phyloP scores from a whole-genome alignment of 2,888 invertebrate genomes.

The Didymodactylos carnosus region DNA sequence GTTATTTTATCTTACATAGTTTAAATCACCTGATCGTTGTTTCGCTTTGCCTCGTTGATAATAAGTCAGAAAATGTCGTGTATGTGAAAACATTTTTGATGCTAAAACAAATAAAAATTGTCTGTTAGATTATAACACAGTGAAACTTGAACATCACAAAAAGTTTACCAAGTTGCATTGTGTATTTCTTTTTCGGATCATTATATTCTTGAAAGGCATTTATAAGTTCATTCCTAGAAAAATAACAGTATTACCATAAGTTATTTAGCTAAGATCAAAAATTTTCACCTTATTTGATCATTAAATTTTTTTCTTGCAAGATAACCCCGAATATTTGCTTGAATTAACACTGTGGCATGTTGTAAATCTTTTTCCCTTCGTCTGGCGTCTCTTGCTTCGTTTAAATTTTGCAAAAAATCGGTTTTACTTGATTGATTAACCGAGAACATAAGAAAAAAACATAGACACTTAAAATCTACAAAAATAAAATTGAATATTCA shows the following conservation, averaged over 20 bases:
- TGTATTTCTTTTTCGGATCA: not conserved
- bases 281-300: not conserved
- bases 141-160: not conserved
- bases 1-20: not conserved
- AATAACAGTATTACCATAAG: not conserved
- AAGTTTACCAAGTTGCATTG: not conserved
- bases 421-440: no score
- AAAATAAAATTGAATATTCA: no score
- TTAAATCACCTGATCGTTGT: not conserved
- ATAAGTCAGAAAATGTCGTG: not conserved
- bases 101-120: not conserved
- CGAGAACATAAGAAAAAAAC: no score
- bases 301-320: not conserved
- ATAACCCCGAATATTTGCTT: not conserved
- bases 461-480: no score
- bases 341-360: not conserved
- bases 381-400: not conserved
- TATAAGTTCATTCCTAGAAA: not conserved
- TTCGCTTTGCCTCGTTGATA: not conserved
- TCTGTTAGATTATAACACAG: not conserved
- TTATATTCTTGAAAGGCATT: not conserved
- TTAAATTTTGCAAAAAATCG: not conserved
- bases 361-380: not conserved
- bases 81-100: not conserved
- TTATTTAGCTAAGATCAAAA: not conserved